Evolutionary conservation across 1,140 invertebrate genomes (phyloP).

Genomic region (Chrysomallon squamiferum): DNA sequence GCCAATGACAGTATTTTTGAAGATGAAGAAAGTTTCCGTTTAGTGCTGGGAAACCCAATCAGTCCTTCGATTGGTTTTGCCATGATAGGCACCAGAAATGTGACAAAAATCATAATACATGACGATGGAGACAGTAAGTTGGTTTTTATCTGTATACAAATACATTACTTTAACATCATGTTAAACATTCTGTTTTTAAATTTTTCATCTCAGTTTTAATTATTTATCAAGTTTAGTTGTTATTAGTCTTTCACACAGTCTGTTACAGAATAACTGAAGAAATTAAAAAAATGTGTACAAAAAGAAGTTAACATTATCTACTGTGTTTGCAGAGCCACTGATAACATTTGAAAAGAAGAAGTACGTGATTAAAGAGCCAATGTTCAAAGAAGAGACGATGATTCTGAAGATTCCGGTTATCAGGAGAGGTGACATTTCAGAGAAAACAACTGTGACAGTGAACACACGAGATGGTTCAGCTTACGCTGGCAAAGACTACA

Average conservation of each 20-base stretch:
- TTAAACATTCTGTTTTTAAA: too few relatives aligned
- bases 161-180: too few relatives aligned
- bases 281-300: neutral
- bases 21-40: conserved; percentile 55
- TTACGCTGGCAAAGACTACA: conserved; percentile 61
- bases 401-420: conserved; percentile 57
- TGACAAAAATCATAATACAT: conserved; percentile 53
- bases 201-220: too few relatives aligned
- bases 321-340: conserved; percentile 56
- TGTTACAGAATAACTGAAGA: neutral
- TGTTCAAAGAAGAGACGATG: conserved; percentile 47
- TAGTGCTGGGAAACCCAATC: conserved; percentile 57
- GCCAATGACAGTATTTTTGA: conserved; percentile 58
- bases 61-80: conserved; percentile 49
- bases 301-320: neutral
- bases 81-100: conserved; percentile 47
- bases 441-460: conserved; percentile 59
- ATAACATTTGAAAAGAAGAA: conserved; percentile 55
- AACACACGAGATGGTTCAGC: conserved; percentile 65
- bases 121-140: conserved; percentile 62
- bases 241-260: too few relatives aligned
- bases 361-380: conserved; percentile 60
- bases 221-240: too few relatives aligned
- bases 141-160: too few relatives aligned
- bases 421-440: conserved; percentile 60